These are phyloP conservation scores for Bombyx mandarina DNA, from an alignment of 1,140 invertebrate species.

Conservation along the genomic window DNA sequence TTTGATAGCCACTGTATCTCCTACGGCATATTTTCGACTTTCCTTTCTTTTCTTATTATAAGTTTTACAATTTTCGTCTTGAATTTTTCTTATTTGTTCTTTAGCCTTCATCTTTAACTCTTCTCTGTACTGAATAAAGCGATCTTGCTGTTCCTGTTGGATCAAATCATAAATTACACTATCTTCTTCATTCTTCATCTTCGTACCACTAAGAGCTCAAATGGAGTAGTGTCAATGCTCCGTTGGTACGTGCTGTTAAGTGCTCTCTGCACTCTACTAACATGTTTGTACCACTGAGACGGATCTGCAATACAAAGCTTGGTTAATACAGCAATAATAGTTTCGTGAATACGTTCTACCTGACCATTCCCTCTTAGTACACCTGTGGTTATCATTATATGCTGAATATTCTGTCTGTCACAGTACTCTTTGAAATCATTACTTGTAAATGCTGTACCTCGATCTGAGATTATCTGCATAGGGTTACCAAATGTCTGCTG, in stretches of 20 bases:
- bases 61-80: constrained; percentile 15
- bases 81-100: constrained; percentile 12
- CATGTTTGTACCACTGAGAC: constrained; percentile 21
- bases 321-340: constrained; percentile 10
- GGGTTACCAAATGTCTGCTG: constrained; percentile 24
- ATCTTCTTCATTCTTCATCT: constrained; percentile 25
- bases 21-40: constrained; percentile 12
- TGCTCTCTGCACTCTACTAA: constrained; percentile 16
- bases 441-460: background rate
- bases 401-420: background rate
- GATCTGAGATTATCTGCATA: background rate
- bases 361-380: background rate
- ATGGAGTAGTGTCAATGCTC: constrained; percentile 12
- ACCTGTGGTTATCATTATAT: background rate
- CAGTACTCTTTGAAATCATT: background rate
- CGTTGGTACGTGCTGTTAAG: constrained; percentile 23
- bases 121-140: constrained; percentile 13
- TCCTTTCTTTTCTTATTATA: constrained; percentile 14
- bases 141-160: constrained; percentile 23
- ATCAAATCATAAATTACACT: constrained; percentile 18
- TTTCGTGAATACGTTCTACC: background rate
- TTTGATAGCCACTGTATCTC: constrained; percentile 15
- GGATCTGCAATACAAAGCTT: constrained; percentile 24
- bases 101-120: constrained; percentile 10
- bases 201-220: constrained; percentile 22